phyloP scores from a whole-genome alignment of 2,888 invertebrate species.

The Diplazon laetatorius region DNA sequence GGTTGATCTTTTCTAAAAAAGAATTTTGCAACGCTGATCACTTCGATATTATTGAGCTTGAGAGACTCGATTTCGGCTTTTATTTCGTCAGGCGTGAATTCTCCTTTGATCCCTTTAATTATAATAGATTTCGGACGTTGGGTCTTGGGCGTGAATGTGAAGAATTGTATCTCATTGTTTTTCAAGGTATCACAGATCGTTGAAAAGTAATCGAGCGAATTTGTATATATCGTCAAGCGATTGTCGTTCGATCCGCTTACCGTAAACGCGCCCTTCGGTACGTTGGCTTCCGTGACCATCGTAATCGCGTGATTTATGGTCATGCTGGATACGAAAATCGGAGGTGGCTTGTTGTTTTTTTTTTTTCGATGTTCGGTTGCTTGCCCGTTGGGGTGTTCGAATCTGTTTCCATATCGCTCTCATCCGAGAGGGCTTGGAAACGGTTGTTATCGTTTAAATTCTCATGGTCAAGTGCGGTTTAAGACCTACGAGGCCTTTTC shows the following conservation, averaged over 20 bases:
- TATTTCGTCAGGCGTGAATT: conserved; percentile 11
- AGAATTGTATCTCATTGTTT: neutral
- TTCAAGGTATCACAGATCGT: neutral
- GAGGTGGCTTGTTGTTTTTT: neutral
- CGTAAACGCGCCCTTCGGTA: neutral
- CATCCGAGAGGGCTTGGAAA: neutral
- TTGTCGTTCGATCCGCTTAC: neutral
- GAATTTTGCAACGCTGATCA: conserved; percentile 12
- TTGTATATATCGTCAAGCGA: neutral
- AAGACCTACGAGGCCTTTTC: neutral
- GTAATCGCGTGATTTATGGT: neutral
- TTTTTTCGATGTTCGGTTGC: neutral
- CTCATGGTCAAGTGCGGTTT: neutral
- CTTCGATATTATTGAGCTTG: neutral
- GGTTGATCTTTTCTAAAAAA: conserved; percentile 25
- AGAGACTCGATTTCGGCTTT: conserved; percentile 9
- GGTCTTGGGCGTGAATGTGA: conserved; percentile 17
- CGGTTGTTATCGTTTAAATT: neutral
- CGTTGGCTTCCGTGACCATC: neutral
- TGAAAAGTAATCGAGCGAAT: neutral
- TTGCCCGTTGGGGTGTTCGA: neutral
- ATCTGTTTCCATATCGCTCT: neutral
- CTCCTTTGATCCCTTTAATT: conserved; percentile 21
- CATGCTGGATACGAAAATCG: neutral
- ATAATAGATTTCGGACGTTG: conserved; percentile 12